Conservation (phyloP, 2,113 vertebrate genomes). For the Cygnus atratus region DNA sequence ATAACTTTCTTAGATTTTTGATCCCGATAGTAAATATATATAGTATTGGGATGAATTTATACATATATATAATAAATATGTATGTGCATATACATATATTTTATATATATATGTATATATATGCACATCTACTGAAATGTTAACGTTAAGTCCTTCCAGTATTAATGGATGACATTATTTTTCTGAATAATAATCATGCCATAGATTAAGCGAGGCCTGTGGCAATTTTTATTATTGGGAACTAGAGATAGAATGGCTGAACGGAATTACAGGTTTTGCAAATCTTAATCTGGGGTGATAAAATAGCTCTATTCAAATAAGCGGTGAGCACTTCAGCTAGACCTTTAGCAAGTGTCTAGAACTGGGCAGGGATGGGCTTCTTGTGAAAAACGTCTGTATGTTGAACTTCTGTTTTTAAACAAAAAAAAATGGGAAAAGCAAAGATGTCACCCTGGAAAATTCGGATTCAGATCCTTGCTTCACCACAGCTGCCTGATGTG, state of each 20-base stretch:
- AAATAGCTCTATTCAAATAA: neutral
- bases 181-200: neutral
- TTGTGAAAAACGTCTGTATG: neutral
- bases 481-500: neutral
- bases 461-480: neutral
- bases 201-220: neutral
- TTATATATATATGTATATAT: neutral
- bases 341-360: neutral
- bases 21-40: neutral
- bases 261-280: neutral
- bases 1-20: neutral
- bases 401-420: neutral
- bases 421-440: neutral
- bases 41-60: neutral
- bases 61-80: too few relatives aligned
- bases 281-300: neutral
- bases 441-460: neutral
- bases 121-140: neutral
- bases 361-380: neutral
- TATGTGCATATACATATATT: too few relatives aligned
- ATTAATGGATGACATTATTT: neutral
- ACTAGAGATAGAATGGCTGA: neutral
- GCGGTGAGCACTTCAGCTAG: neutral
- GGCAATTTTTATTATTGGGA: neutral
- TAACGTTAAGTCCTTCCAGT: neutral